Conservation (phyloP, 92 coral and sea anemone species). For the Diadumene lineata region DNA sequence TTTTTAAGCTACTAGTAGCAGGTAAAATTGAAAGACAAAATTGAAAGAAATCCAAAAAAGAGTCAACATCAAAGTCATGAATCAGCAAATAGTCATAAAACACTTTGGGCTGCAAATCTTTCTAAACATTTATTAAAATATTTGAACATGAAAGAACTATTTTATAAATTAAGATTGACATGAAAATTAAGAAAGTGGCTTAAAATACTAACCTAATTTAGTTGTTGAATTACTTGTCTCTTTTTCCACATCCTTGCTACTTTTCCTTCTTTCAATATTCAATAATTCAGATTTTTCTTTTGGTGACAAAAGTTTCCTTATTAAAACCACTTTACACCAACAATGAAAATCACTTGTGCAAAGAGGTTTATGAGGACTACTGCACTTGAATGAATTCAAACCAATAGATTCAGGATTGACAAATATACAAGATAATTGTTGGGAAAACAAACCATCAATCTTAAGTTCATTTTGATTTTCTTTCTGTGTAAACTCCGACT, state of each 20-base stretch:
- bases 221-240: slow-evolving; percentile 1
- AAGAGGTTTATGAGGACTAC: slow-evolving; percentile 13
- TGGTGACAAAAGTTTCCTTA: slow-evolving; percentile 64
- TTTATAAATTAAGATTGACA: not conserved
- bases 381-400: slow-evolving; percentile 12
- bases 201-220: not conserved
- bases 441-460: not conserved
- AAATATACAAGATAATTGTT: slow-evolving; percentile 77
- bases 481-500: not conserved
- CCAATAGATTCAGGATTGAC: slow-evolving; percentile 62
- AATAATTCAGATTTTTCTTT: slow-evolving; percentile 49
- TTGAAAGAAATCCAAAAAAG: too few species aligned
- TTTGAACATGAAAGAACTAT: not conserved
- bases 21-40: too few species aligned
- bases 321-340: slow-evolving; percentile 43
- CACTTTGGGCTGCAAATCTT: not conserved
- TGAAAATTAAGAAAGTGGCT: not conserved
- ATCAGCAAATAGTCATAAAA: not conserved
- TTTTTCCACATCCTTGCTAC: slow-evolving; percentile 18
- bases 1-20: too few species aligned
- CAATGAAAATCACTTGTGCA: slow-evolving; percentile 42
- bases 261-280: slow-evolving; percentile 27
- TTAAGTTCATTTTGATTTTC: not conserved
- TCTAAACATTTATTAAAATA: not conserved
- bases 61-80: not conserved